Base-by-base conservation (phyloP, 1,140 invertebrate species). In the Megalonaias nervosa region DNA sequence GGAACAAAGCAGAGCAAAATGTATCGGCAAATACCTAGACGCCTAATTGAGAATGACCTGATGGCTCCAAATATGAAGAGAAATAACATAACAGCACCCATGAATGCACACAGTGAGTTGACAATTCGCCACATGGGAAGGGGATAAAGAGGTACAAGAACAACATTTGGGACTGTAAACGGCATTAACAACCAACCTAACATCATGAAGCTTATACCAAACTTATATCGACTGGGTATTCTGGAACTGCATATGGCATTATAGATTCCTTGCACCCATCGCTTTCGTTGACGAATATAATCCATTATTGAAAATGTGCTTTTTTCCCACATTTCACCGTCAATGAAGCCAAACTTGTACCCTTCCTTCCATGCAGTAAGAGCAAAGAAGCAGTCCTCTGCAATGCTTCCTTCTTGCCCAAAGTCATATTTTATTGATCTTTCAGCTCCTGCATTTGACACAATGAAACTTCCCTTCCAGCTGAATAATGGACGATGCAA, bases 111-210 rank as follows among this genome's bases (percentile, higher is more conserved):
- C 3, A 97, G 84, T 79, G 97, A 94, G 90, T 98, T 96, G 77
- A 98, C 78, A 71, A 82, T 83, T 19, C 72, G 80, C 68, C 95
- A 94, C 90, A 96, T 96, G 1, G 95, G 95, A 82, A 99, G 95
- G 0, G 97, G 97, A 91, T 94, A 98, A 11, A 97, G 87, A 3
- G 93, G 93, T 4, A 95, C 95, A 69, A 98, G 91, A 38, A 98
- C 89, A 17, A 98, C 93, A 90, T 98, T 98, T 16, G 96, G 96
- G 16, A 96, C 95, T 55, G 95, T 96, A 1, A 99, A 90, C 1
- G 98, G 98, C 92, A 99, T 92, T 1, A 97, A 98, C 1, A 97
- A 94, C 97, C 98, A 99, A 1, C 97, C 97, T 83, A 99, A 98
- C 87, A 98, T 95, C 17, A 97, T 97, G 77, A 98, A 94, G 23